A percentile compares a stretch with the other conserved stretches of the same genome.
These are phyloP conservation scores for Pantala flavescens DNA, from an alignment of 1,140 invertebrate genomes.

Conservation along the genomic window DNA sequence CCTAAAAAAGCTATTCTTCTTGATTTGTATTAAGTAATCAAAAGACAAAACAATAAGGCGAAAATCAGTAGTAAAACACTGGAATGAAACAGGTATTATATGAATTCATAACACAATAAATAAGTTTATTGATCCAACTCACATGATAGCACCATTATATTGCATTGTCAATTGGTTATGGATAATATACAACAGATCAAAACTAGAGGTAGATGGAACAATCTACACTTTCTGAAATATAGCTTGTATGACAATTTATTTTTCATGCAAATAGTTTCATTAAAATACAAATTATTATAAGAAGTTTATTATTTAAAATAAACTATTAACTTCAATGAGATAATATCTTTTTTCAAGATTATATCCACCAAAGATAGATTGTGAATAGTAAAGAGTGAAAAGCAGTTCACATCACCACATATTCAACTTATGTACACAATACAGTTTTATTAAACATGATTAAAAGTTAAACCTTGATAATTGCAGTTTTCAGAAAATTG, in stretches of 20 bases:
- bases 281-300: constrained; percentile 1
- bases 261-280: background rate
- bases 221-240: background rate
- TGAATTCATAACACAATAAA: constrained; percentile 4
- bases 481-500: background rate
- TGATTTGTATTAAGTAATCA: too few species aligned
- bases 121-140: background rate
- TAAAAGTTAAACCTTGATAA: background rate
- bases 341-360: background rate
- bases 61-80: too few species aligned
- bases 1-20: too few species aligned
- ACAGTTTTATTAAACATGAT: background rate
- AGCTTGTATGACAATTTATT: background rate
- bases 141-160: constrained; percentile 4
- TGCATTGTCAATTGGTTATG: background rate
- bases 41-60: too few species aligned
- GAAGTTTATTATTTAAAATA: background rate
- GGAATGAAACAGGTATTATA: background rate
- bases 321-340: background rate
- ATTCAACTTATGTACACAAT: background rate
- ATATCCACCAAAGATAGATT: background rate
- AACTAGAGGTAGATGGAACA: constrained; percentile 5
- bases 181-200: background rate
- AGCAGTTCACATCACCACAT: background rate
- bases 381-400: background rate